These are phyloP conservation scores for Rhinoraja longicauda DNA, from an alignment of 2,797 vertebrate species.

Conservation along the genomic window DNA sequence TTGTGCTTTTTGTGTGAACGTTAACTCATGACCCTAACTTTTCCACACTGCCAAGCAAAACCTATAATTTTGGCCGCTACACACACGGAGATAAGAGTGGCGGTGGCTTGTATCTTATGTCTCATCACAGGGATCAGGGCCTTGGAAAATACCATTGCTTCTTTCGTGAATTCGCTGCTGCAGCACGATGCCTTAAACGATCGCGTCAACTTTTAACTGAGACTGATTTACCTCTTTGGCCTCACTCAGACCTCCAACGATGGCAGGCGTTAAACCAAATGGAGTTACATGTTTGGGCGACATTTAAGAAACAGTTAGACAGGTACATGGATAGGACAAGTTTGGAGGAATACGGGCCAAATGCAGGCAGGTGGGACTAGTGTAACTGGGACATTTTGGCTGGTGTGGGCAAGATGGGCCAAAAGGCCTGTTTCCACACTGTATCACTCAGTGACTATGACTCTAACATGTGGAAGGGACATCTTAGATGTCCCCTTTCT, in stretches of 20 bases:
- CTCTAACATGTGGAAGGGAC: too few relatives aligned
- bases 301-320: too few relatives aligned
- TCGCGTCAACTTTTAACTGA: slow-evolving; percentile 28
- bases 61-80: slow-evolving; percentile 47
- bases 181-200: slow-evolving; percentile 53
- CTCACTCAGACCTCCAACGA: neutral
- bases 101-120: slow-evolving; percentile 71
- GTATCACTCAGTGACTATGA: too few relatives aligned
- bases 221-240: neutral
- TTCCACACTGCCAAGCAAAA: slow-evolving; percentile 49
- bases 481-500: too few relatives aligned
- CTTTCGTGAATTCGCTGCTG: slow-evolving; percentile 55
- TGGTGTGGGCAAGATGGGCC: too few relatives aligned
- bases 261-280: neutral
- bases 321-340: too few relatives aligned
- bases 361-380: too few relatives aligned
- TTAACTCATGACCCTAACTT: slow-evolving; percentile 57
- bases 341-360: too few relatives aligned
- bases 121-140: slow-evolving; percentile 69
- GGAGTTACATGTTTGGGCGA: neutral
- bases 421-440: too few relatives aligned
- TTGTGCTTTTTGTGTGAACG: slow-evolving; percentile 50
- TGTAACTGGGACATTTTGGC: too few relatives aligned
- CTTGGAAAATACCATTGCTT: slow-evolving; percentile 63
- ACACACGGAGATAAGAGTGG: slow-evolving; percentile 51